Conservation (phyloP, 2,888 invertebrate species). For the Nebria salina region DNA sequence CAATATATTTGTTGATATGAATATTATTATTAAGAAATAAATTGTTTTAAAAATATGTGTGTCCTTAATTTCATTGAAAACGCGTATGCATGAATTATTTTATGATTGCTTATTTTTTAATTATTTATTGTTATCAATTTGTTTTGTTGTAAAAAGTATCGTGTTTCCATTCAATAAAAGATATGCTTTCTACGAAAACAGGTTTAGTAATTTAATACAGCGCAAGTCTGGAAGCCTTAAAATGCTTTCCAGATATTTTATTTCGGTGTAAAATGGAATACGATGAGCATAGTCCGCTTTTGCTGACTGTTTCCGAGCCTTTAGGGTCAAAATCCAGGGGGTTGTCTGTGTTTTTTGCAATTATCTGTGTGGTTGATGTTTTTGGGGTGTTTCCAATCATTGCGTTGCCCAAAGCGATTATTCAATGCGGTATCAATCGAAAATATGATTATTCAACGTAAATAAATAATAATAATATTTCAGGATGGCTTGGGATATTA, state of each 20-base stretch:
- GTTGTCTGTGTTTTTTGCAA: conserved; percentile 75
- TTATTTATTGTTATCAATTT: neutral
- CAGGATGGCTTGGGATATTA: conserved; percentile 77
- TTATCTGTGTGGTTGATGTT: conserved; percentile 81
- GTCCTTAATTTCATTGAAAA: neutral
- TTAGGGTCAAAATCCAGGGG: conserved; percentile 56
- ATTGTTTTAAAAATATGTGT: conserved; percentile 30
- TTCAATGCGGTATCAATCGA: conserved; percentile 74
- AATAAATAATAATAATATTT: conserved; percentile 50
- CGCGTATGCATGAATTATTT: too few species aligned
- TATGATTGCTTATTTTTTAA: too few species aligned
- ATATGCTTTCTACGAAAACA: neutral
- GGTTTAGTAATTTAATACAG: neutral
- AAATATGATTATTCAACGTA: conserved; percentile 29
- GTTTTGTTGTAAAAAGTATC: neutral
- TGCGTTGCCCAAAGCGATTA: conserved; percentile 77
- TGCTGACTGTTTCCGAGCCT: conserved; percentile 25
- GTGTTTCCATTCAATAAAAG: neutral
- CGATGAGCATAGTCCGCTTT: conserved; percentile 35
- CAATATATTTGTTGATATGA: conserved; percentile 42
- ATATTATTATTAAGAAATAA: conserved; percentile 39
- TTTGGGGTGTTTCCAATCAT: conserved; percentile 87
- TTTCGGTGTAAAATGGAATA: conserved; percentile 8
- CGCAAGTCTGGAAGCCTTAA: conserved; percentile 14
- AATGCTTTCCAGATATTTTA: neutral